These are phyloP conservation scores for Scotopteryx bipunctaria DNA, from an alignment of 2,888 invertebrate species.

Conservation along the genomic window DNA sequence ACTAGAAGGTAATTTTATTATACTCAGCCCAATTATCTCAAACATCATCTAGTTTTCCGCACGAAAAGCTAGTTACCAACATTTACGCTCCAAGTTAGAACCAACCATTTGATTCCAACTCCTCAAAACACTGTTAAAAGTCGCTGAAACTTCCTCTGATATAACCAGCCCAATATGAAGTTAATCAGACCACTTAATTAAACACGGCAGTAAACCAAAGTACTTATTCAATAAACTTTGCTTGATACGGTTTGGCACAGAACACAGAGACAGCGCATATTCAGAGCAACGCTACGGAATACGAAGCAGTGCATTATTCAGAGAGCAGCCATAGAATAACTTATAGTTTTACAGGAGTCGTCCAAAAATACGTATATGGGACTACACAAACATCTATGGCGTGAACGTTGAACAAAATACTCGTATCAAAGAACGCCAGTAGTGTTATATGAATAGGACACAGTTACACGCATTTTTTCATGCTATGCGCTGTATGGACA, in stretches of 20 bases:
- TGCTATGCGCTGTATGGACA: no score
- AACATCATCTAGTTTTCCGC: conserved; percentile 14
- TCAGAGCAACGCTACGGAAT: conserved; percentile 40
- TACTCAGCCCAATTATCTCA: conserved; percentile 8
- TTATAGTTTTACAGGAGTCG: no score
- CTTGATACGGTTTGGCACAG: conserved; percentile 56
- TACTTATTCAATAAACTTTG: conserved; percentile 48
- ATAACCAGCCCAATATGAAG: conserved; percentile 39
- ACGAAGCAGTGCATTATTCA: conserved; percentile 10
- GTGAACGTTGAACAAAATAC: no score
- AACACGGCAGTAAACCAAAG: conserved; percentile 42
- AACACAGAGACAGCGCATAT: conserved; percentile 47
- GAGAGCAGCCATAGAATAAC: conserved; percentile 1
- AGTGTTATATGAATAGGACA: no score
- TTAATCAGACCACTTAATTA: conserved; percentile 44
- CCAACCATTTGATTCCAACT: conserved; percentile 29
- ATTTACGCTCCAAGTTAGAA: conserved; percentile 27
- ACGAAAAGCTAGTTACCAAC: conserved; percentile 16
- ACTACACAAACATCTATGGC: no score
- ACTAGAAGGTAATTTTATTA: conserved; percentile 1
- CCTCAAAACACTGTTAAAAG: conserved; percentile 33
- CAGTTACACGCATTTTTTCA: no score
- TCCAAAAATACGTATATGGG: no score
- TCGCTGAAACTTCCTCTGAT: conserved; percentile 32
- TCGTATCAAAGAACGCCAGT: no score